phyloP scores from a whole-genome alignment of 2,888 invertebrate species.

The Diabrotica balteata region DNA sequence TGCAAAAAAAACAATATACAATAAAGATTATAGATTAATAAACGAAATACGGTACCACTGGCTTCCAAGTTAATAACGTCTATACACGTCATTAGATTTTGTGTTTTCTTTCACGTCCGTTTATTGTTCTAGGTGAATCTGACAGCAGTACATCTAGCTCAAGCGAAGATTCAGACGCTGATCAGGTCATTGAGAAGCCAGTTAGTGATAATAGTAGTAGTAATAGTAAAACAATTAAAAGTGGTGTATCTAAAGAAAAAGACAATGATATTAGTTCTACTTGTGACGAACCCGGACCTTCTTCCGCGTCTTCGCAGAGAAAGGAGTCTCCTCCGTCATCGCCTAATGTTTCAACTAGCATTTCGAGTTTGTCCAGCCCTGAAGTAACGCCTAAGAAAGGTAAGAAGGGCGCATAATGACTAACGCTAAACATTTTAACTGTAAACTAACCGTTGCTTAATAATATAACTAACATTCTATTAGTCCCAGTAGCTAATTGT shows the following conservation, averaged over 20 bases:
- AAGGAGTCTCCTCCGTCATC: slow-evolving; percentile 27
- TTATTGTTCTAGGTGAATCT: slow-evolving; percentile 18
- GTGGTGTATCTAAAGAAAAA: slow-evolving; percentile 18
- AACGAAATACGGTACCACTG: too few relatives aligned
- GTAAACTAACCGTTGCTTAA: too few relatives aligned
- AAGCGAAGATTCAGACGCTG: slow-evolving; percentile 29
- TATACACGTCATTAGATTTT: too few relatives aligned
- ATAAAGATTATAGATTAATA: too few relatives aligned
- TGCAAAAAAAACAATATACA: too few relatives aligned
- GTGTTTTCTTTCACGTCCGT: too few relatives aligned
- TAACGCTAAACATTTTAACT: too few relatives aligned
- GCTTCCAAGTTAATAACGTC: too few relatives aligned
- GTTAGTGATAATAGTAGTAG: slow-evolving; percentile 23
- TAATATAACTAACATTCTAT: too few relatives aligned
- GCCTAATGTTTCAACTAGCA: slow-evolving; percentile 39
- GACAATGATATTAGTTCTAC: slow-evolving; percentile 35
- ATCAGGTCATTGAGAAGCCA: slow-evolving; percentile 28
- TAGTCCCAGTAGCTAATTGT: too few relatives aligned
- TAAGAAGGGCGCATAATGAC: not conserved
- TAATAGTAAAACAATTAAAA: slow-evolving; percentile 22
- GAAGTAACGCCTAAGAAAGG: slow-evolving; percentile 32
- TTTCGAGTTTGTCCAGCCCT: slow-evolving; percentile 43
- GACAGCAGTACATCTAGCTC: slow-evolving; percentile 17
- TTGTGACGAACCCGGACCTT: slow-evolving; percentile 26
- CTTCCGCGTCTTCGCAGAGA: slow-evolving; percentile 18